Percentiles rank a stretch among this genome's conserved stretches.
These are phyloP conservation scores for Brachionus paranguensis DNA, from an alignment of 1,140 invertebrate species.

Conservation along the genomic window DNA sequence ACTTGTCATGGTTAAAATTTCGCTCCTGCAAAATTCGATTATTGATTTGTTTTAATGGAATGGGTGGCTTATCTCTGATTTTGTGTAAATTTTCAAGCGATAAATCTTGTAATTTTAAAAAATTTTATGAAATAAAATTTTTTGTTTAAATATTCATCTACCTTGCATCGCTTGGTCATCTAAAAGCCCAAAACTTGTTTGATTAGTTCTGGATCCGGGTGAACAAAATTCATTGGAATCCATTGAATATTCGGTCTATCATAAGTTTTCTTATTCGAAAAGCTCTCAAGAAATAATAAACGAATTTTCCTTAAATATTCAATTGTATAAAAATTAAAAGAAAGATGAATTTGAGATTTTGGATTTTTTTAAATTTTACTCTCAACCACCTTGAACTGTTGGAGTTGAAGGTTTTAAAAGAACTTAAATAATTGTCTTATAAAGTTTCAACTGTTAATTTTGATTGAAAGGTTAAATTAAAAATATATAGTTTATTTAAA, in stretches of 20 bases:
- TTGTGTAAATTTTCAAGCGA: slow-evolving; percentile 21
- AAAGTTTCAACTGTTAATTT: not conserved
- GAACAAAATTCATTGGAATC: not conserved
- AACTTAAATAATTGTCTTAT: not conserved
- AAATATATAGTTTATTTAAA: not conserved
- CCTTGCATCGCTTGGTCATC: slow-evolving; percentile 24
- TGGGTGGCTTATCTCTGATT: slow-evolving; percentile 27
- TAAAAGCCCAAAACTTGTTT: not conserved
- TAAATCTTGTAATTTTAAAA: not conserved
- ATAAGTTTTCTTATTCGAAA: not conserved
- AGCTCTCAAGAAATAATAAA: not conserved
- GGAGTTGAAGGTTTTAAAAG: not conserved
- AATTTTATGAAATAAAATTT: not conserved
- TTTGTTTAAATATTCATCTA: not conserved
- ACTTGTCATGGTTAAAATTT: not conserved
- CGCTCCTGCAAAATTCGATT: not conserved
- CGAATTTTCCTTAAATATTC: not conserved
- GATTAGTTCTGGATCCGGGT: not conserved
- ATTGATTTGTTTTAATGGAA: slow-evolving; percentile 25
- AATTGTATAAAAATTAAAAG: not conserved
- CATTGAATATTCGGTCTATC: not conserved
- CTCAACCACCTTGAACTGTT: not conserved
- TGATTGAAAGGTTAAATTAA: not conserved
- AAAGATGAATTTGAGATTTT: not conserved
- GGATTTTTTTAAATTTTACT: not conserved